A percentile compares a stretch with the other conserved stretches of the same genome.
These are phyloP conservation scores for Gorsachius magnificus DNA, from an alignment of 2,797 vertebrate genomes.

Conservation along the genomic window DNA sequence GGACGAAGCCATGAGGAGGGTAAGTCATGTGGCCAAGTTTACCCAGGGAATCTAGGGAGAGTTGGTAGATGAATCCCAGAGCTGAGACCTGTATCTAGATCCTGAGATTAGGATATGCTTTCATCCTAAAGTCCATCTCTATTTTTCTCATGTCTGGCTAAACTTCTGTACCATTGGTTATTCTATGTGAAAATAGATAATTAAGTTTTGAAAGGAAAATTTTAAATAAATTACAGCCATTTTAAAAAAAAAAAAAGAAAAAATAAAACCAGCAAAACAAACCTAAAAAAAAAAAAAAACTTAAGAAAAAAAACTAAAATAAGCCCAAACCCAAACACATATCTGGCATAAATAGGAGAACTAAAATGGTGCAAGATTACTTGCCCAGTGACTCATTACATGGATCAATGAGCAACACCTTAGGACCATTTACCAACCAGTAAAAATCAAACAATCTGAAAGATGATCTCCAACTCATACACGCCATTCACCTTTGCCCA, in stretches of 20 bases:
- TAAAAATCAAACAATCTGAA: neutral
- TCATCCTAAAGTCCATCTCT: neutral
- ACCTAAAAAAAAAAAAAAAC: neutral
- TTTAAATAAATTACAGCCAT: too few relatives aligned
- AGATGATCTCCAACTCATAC: neutral
- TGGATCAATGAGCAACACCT: fast-evolving
- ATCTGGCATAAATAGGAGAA: neutral
- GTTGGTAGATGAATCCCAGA: neutral
- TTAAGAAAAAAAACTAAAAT: neutral
- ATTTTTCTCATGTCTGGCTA: neutral
- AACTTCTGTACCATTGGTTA: neutral
- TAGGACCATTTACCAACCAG: neutral
- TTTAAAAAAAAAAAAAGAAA: neutral
- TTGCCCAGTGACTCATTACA: neutral
- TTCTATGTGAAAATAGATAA: conserved; percentile 14
- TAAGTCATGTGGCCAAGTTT: neutral
- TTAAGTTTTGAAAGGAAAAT: conserved; percentile 44
- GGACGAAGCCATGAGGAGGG: neutral
- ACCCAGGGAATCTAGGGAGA: neutral
- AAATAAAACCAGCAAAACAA: neutral
- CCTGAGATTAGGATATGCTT: neutral
- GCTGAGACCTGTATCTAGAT: neutral
- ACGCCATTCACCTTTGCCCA: neutral
- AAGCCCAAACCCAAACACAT: neutral
- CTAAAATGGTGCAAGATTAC: neutral